Conservation (phyloP, 1,140 invertebrate species). For the Andricus grossulariae region DNA sequence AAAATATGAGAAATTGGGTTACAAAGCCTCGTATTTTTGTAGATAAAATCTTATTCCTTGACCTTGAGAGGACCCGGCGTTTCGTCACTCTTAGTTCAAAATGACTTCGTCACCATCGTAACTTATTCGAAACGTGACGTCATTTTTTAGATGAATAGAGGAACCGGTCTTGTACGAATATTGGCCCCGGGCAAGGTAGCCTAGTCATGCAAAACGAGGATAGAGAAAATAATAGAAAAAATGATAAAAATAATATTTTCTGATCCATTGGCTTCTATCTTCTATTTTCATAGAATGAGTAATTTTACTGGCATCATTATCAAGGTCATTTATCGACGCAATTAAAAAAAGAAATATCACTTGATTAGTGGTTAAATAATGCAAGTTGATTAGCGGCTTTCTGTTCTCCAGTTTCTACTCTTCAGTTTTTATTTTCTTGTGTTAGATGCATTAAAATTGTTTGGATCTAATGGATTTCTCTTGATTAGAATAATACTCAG, state of each 20-base stretch:
- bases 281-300: slow-evolving; percentile 3
- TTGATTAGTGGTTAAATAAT: too few species aligned
- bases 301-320: neutral
- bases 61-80: slow-evolving; percentile 58
- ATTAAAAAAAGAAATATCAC: too few species aligned
- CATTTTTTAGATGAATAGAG: slow-evolving; percentile 58
- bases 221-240: neutral
- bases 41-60: slow-evolving; percentile 29
- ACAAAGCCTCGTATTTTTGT: neutral
- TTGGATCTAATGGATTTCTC: too few species aligned
- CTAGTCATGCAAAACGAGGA: slow-evolving; percentile 1
- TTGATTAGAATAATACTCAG: too few species aligned
- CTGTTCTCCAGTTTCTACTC: too few species aligned
- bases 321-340: neutral
- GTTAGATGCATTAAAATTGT: too few species aligned
- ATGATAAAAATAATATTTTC: neutral
- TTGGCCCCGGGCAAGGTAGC: slow-evolving; percentile 67
- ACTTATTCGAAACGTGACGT: slow-evolving; percentile 67
- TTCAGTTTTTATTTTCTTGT: too few species aligned
- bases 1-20: too few species aligned
- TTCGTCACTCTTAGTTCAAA: slow-evolving; percentile 60
- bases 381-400: too few species aligned
- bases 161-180: slow-evolving; percentile 57
- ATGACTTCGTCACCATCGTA: slow-evolving; percentile 48
- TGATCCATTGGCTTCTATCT: neutral